Conservation (phyloP, 2,113 vertebrate genomes). For the Monopterus albus region DNA sequence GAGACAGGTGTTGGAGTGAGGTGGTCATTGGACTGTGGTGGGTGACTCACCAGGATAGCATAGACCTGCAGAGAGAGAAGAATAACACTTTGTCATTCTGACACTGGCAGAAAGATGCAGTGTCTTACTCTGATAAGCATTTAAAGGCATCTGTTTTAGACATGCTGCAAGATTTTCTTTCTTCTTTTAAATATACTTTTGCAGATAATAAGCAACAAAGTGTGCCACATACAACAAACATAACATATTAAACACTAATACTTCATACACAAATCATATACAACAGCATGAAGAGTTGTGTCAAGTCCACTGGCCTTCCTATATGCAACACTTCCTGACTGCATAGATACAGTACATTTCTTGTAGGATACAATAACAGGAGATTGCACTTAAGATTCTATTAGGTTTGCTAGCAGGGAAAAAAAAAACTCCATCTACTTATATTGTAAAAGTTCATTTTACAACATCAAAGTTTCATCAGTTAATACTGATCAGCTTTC, state of each 20-base stretch:
- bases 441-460: background rate
- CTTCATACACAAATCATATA: background rate
- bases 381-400: background rate
- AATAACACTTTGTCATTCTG: slow-evolving; percentile 48
- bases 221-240: background rate
- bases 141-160: background rate
- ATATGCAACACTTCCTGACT: too few species aligned
- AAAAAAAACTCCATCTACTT: background rate
- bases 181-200: background rate
- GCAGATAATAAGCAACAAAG: background rate
- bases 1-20: slow-evolving; percentile 98
- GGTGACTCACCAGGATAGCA: slow-evolving; percentile 98
- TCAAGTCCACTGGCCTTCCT: too few species aligned
- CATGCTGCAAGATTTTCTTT: background rate
- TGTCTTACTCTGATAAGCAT: too few species aligned
- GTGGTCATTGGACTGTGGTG: slow-evolving; percentile 97
- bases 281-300: too few species aligned
- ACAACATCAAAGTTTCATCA: background rate
- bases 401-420: background rate
- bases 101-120: slow-evolving; percentile 2
- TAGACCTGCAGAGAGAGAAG: slow-evolving; percentile 88
- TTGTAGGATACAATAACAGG: background rate
- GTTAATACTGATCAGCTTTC: background rate
- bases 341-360: background rate
- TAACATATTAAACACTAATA: background rate